Evolutionary conservation across 1,140 invertebrate genomes (phyloP), one percentile per base, ranked within the genome.

Genomic region (Drosophila navojoa): DNA sequence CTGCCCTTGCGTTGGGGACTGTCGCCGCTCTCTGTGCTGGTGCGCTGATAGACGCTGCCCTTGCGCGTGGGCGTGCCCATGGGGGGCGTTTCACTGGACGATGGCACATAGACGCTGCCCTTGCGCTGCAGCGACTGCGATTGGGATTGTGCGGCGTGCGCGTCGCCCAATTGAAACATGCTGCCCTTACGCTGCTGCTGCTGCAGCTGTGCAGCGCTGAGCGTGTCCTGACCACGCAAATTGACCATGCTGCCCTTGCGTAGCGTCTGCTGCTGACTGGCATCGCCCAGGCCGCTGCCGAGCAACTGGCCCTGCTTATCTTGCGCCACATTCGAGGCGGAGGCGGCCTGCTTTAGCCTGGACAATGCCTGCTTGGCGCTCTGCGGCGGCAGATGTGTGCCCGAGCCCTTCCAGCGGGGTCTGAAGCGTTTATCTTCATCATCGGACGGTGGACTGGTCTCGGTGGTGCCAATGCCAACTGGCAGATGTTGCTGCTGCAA

Each of bases 371-470:
- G 90, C 54, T 91, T 91, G 60, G 87, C 76, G 61, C 72, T 91
- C 50, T 82, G 90, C 0, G 86, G 87, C 9, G 81, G 87, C 86
- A 93, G 35, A 86, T 92, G 75, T 76, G 78, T 81, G 80, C 92
- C 63, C 71, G 93, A 90, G 74, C 93, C 89, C 59, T 90, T 92
- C 91, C 91, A 92, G 61, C 86, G 90, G 40, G 90, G 82, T 1
- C 74, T 55, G 53, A 79, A 91, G 25, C 80, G 90, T 68, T 78
- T 90, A 16, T 90, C 79, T 29, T 92, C 91, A 54, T 92, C 91
- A 58, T 92, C 91, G 40, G 93, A 93, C 44, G 93, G 93, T 29
- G 93, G 93, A 86, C 92, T 93, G 64, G 91, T 91, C 53, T 93
- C 92, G 10, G 91, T 90, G 16, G 91, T 90, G 22, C 76, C 89